A percentile compares a stretch with the other conserved stretches of the same genome.
These are phyloP conservation scores for Chymomyza amoena DNA, from an alignment of 2,888 invertebrate genomes.

Conservation along the genomic window DNA sequence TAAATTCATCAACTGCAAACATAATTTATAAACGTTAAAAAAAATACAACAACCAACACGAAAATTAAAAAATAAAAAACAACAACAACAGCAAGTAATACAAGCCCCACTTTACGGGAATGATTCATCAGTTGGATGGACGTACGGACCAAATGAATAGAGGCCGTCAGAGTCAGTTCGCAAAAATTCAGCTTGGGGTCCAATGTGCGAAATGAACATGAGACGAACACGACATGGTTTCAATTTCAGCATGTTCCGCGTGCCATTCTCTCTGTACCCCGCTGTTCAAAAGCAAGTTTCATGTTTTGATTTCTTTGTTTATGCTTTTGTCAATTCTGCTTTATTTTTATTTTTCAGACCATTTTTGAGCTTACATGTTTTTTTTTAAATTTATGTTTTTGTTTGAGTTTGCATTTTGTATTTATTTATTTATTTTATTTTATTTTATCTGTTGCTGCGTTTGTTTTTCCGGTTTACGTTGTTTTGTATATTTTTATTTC, in stretches of 20 bases:
- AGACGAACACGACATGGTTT: neutral
- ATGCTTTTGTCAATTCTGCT: neutral
- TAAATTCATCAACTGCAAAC: neutral
- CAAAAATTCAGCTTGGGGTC: neutral
- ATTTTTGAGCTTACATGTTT: neutral
- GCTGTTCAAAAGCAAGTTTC: neutral
- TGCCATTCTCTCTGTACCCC: neutral
- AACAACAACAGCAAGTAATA: neutral
- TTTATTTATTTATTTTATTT: slow-evolving; percentile 3
- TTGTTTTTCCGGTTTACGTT: neutral
- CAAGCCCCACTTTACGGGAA: neutral
- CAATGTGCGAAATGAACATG: neutral
- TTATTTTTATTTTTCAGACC: too few relatives aligned
- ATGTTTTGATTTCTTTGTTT: neutral
- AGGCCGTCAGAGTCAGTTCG: neutral
- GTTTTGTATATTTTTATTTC: neutral
- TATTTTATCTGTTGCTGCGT: neutral
- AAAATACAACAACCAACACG: too few relatives aligned
- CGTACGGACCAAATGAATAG: too few relatives aligned
- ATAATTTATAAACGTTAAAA: neutral
- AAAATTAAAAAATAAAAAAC: too few relatives aligned
- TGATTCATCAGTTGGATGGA: neutral
- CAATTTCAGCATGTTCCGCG: neutral
- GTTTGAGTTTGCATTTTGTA: neutral
- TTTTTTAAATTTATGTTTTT: neutral